Evolutionary conservation across 1,140 invertebrate genomes (phyloP), one percentile per base, ranked within the genome.

Genomic region (Chironomus striatipennis): DNA sequence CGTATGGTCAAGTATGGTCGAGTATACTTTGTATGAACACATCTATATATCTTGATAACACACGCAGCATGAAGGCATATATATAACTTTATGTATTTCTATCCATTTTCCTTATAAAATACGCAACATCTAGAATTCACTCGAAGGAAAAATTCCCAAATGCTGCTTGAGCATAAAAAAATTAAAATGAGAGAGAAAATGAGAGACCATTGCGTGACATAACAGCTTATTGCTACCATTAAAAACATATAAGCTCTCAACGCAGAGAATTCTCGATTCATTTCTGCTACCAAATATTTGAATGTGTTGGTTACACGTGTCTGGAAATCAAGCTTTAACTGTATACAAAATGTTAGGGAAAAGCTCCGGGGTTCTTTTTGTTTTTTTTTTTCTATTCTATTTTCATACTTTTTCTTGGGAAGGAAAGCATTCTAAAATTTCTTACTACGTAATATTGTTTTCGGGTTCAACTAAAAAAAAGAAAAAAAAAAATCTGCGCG

Each of bases 401-500:
- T 18, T 8, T 18, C 47, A 12, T 70, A 18, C 65, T 21, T 15
- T 18, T 70, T 20, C 20, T 7, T 0, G 10, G n/a, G 18, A 12
- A 7, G 7, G 7, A 57, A 34, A 34, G 24, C 5, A 34, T 34
- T 34, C 24, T 34, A 34, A 34, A 34, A 2, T 34, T 34, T 34
- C 5, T 34, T 34, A 34, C 24, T 2, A 34, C 24, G 24, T 34
- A 34, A 34, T 34, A 34, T 15, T 57, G 47, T 5, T 57, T 57
- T 57, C 12, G 12, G 47, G n/a, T 5, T 57, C 47, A 15, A n/a
- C n/a, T n/a, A n/a, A n/a, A n/a, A n/a, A n/a, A n/a, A n/a, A n/a
- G n/a, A n/a, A n/a, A n/a, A n/a, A 57, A 57, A 70, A 9, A 70
- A 34, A 34, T 34, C 17, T 70, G 65, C 65, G 65, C 65, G 65